phyloP scores from a whole-genome alignment of 2,888 invertebrate genomes.

The Philhelius pedissequus region DNA sequence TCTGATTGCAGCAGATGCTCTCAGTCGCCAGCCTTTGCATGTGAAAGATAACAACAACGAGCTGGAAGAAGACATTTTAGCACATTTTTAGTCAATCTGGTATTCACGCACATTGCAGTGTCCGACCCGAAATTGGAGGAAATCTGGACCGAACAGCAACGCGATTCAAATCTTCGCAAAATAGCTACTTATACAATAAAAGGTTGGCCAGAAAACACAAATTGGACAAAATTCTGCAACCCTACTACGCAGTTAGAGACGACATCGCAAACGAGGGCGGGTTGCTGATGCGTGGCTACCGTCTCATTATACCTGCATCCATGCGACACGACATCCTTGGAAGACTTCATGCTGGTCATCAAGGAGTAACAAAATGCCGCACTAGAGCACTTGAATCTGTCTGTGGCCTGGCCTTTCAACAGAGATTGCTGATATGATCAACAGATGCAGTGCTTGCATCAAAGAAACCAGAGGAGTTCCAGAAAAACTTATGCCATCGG shows the following conservation, averaged over 20 bases:
- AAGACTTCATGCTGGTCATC: too few species aligned
- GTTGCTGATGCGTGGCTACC: neutral
- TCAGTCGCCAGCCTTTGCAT: neutral
- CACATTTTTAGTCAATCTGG: neutral
- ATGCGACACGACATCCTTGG: too few species aligned
- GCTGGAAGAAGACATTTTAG: neutral
- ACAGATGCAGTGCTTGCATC: too few species aligned
- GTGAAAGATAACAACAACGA: neutral
- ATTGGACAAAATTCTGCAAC: neutral
- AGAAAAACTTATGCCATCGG: too few species aligned
- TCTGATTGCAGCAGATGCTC: slow-evolving; percentile 1
- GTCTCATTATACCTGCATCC: neutral
- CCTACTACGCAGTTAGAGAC: neutral
- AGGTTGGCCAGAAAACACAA: neutral
- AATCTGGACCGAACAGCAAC: too few species aligned
- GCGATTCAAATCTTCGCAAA: neutral
- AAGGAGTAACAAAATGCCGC: too few species aligned
- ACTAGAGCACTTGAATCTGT: too few species aligned
- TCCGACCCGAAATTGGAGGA: neutral
- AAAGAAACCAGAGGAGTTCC: too few species aligned
- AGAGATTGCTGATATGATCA: too few species aligned
- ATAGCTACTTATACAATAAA: neutral
- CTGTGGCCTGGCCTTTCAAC: too few species aligned
- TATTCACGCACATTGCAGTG: neutral
- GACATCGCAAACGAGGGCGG: too few species aligned